phyloP scores from a whole-genome alignment of 2,797 vertebrate species.

The Eulemur rubriventer region DNA sequence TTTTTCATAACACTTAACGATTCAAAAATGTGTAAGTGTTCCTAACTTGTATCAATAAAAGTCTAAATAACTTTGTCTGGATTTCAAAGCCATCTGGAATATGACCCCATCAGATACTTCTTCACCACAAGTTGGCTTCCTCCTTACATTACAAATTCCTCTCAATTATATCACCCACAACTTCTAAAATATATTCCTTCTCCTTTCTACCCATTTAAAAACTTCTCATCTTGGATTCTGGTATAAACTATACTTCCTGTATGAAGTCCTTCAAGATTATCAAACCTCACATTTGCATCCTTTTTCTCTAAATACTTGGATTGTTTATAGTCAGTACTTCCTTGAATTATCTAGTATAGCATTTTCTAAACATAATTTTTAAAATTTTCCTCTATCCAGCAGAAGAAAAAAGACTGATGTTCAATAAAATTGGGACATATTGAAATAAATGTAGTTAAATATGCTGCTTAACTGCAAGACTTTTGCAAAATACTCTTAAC shows the following conservation, averaged over 20 bases:
- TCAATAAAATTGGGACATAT: background rate
- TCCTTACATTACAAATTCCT: background rate
- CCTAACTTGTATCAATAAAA: background rate
- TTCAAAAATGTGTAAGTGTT: conserved; percentile 52
- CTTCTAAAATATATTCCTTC: background rate
- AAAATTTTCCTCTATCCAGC: background rate
- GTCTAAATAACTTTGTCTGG: background rate
- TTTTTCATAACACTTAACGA: conserved; percentile 30
- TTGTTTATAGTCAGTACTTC: background rate
- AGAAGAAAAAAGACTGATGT: background rate
- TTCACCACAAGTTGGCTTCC: background rate
- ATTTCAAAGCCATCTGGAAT: conserved; percentile 26
- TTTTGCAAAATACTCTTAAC: background rate
- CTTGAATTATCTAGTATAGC: background rate
- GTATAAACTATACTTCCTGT: background rate
- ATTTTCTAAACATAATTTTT: background rate
- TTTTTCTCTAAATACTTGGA: background rate
- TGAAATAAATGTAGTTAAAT: background rate
- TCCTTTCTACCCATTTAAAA: background rate
- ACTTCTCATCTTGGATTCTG: background rate
- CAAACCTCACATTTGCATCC: background rate
- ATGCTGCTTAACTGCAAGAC: background rate
- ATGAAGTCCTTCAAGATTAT: background rate
- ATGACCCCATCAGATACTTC: background rate
- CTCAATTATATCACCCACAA: background rate